Conservation (phyloP, 2,113 vertebrate species). For the Rhegmatorhina hoffmannsi region DNA sequence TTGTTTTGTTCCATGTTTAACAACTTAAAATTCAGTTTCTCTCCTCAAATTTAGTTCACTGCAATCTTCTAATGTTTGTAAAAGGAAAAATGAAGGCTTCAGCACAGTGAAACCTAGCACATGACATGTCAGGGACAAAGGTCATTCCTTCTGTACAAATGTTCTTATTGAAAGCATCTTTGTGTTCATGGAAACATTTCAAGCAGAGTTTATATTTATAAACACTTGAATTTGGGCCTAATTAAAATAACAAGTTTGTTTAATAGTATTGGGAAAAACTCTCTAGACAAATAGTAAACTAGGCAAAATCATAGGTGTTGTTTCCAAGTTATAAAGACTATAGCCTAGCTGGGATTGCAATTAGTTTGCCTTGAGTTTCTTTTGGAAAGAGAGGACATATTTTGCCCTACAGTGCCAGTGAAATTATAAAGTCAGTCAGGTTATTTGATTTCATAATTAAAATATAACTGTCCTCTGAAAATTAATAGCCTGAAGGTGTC, state of each 20-base stretch:
- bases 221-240: not conserved
- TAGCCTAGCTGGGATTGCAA: not conserved
- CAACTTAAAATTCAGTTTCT: not conserved
- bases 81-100: not conserved
- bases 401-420: not conserved
- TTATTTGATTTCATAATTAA: not conserved
- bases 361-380: not conserved
- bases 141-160: not conserved
- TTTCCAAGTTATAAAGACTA: not conserved
- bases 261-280: not conserved
- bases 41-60: not conserved
- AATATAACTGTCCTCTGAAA: not conserved
- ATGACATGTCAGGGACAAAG: not conserved
- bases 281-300: not conserved
- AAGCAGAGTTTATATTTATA: not conserved
- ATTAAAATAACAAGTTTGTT: not conserved
- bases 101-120: not conserved
- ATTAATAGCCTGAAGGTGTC: not conserved
- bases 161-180: not conserved
- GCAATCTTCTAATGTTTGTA: not conserved
- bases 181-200: not conserved
- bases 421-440: not conserved
- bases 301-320: not conserved
- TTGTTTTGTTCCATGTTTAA: not conserved
- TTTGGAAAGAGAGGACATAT: not conserved